A percentile compares a stretch with the other conserved stretches of the same genome.
Conservation (phyloP, 2,888 invertebrate species). For the Drosophila rubida region DNA sequence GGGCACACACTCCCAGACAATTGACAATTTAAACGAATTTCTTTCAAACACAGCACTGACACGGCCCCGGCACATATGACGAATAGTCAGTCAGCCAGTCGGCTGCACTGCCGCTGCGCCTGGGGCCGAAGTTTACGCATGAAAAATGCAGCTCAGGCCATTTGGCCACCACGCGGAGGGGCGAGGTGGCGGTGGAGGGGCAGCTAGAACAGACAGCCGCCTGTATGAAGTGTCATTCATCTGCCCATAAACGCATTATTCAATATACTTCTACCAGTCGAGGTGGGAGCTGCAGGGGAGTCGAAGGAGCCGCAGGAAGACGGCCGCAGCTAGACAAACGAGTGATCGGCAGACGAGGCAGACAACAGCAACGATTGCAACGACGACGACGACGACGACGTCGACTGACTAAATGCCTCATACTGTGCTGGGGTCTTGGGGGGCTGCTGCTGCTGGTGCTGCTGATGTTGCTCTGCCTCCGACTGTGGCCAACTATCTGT, state of each 20-base stretch:
- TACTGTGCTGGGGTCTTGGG: slow-evolving; percentile 71
- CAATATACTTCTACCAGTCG: slow-evolving; percentile 65
- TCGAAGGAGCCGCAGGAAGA: slow-evolving; percentile 23
- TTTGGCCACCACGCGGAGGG: slow-evolving; percentile 65
- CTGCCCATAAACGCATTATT: slow-evolving; percentile 84
- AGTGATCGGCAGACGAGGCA: slow-evolving; percentile 77
- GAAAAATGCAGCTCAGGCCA: slow-evolving; percentile 69
- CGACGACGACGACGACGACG: slow-evolving; percentile 46
- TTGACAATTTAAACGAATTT: slow-evolving; percentile 80
- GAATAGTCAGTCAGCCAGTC: slow-evolving; percentile 63
- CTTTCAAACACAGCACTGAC: slow-evolving; percentile 75
- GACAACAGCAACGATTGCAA: slow-evolving; percentile 42
- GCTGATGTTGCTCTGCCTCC: slow-evolving; percentile 10
- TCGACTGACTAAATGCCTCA: slow-evolving; percentile 81
- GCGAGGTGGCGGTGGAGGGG: slow-evolving; percentile 3
- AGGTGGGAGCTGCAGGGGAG: slow-evolving; percentile 9
- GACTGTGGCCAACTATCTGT: slow-evolving; percentile 52
- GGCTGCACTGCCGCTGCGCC: slow-evolving; percentile 27
- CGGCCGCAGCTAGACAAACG: slow-evolving; percentile 74
- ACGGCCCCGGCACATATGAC: slow-evolving; percentile 74
- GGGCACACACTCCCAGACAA: slow-evolving; percentile 68
- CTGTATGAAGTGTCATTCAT: slow-evolving; percentile 84
- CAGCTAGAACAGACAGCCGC: slow-evolving; percentile 65
- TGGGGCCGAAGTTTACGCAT: slow-evolving; percentile 73
- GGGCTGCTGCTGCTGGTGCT: slow-evolving; percentile 44